Evolutionary conservation across 1,140 invertebrate genomes (phyloP).

Genomic region (Helicoverpa armigera): DNA sequence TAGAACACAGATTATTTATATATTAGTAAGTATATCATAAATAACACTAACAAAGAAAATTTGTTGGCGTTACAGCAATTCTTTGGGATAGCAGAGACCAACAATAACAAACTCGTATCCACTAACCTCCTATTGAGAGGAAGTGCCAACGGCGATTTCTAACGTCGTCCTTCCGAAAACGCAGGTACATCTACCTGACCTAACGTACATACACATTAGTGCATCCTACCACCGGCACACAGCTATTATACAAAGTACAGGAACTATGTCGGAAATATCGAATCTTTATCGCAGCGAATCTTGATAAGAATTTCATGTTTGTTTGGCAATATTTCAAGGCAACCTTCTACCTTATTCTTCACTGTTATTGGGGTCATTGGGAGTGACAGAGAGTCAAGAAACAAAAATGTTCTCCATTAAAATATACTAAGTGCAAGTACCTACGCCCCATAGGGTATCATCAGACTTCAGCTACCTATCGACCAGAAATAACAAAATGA

Average conservation of each 20-base stretch:
- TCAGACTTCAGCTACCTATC: not conserved
- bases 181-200: conserved; percentile 29
- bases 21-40: no score
- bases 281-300: conserved; percentile 39
- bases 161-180: conserved; percentile 67
- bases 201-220: not conserved
- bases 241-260: conserved; percentile 45
- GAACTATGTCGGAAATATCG: conserved; percentile 38
- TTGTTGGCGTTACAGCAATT: not conserved
- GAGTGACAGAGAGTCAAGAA: not conserved
- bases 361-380: conserved; percentile 5
- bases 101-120: not conserved
- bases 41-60: not conserved
- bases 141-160: conserved; percentile 65
- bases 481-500: not conserved
- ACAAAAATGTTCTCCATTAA: no score
- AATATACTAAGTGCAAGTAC: no score
- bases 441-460: not conserved
- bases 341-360: not conserved
- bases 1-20: no score
- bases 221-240: conserved; percentile 48
- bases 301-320: conserved; percentile 30
- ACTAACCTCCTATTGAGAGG: conserved; percentile 46
- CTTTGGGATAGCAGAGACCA: not conserved
- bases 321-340: conserved; percentile 32